Base-by-base conservation (phyloP, 2,113 vertebrate genomes). In the Macheiramphus alcinus region DNA sequence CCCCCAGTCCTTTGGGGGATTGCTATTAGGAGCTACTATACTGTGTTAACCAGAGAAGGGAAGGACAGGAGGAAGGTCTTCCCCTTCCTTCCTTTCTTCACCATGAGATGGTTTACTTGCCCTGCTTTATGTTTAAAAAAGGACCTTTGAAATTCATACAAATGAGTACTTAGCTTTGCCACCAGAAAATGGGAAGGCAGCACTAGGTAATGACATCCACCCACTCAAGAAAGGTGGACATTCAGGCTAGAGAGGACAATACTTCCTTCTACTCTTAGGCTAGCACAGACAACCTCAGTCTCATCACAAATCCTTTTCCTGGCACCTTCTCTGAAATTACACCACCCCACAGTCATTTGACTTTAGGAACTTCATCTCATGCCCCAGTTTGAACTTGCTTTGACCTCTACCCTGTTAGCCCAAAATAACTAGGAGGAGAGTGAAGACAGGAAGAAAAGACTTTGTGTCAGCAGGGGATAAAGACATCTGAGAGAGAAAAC, bases 191-290 rank as follows among this genome's bases (percentile, higher is more conserved):
- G 16, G 18, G 14, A 75, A 79, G 14, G 19, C n/a, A 90, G 53
- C 43, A 27, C 20, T 50, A 62, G 26, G 21, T 42, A 86, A 34
- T 31, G 26, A 23, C 26, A 78, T 80, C 52, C 26, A 67, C 3
- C 5, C 14, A 83, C 6, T 6, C 10, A 29, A 27, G 55, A 62
- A 40, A 53, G 13, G 2, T 27, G 16, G 43, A 50, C 0, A 0
- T 31, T 72, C 13, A 55, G 70, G 21, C 15, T 63, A 22, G n/a
- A 89, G 32, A 50, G 17, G 38, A 74, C 26, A 81, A 19, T 20
- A 42, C 3, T 56, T 63, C 32, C 20, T 75, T 42, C 32, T 71
- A 18, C 21, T 85, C 31, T 31, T 20, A n/a, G 21, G 20, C n/a
- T 56, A 71, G 26, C 17, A 71, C 15, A 43, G 26, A n/a, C 1